phyloP scores from a whole-genome alignment of 2,888 invertebrate genomes.

The Eurytoma adleriae region DNA sequence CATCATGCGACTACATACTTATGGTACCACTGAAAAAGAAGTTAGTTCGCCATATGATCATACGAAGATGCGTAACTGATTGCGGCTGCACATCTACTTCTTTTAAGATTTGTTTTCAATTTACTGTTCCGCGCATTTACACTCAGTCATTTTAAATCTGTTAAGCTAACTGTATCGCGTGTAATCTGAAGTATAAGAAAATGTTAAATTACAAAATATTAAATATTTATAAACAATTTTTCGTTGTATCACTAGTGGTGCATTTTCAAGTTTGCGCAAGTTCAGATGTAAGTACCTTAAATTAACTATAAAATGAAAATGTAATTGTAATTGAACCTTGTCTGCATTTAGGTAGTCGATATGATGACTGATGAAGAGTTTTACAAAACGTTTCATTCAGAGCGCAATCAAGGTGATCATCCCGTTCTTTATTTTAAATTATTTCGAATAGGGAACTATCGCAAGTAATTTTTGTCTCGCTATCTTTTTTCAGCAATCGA shows the following conservation, averaged over 20 bases:
- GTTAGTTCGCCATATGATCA: conserved; percentile 41
- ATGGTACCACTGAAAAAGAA: conserved; percentile 35
- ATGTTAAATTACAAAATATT: no score
- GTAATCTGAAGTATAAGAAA: no score
- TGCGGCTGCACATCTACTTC: not conserved
- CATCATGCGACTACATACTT: conserved; percentile 26
- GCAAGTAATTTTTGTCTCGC: no score
- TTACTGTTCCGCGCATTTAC: not conserved
- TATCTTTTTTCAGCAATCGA: not conserved
- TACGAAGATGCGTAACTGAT: not conserved
- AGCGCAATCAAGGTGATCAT: conserved; percentile 37
- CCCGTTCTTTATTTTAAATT: not conserved
- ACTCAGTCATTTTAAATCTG: not conserved
- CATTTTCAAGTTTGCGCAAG: no score
- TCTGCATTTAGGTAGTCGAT: conserved; percentile 28
- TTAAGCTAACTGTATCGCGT: not conserved
- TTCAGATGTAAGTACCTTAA: no score
- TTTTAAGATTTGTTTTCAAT: not conserved
- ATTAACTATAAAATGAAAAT: no score
- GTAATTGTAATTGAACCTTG: not conserved
- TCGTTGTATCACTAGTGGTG: no score
- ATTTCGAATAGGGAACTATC: no score
- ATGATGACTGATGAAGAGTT: conserved; percentile 51
- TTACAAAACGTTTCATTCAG: conserved; percentile 37
- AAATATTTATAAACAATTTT: no score